phyloP scores from a whole-genome alignment of 2,797 vertebrate genomes.

The Sebastes steindachneri region DNA sequence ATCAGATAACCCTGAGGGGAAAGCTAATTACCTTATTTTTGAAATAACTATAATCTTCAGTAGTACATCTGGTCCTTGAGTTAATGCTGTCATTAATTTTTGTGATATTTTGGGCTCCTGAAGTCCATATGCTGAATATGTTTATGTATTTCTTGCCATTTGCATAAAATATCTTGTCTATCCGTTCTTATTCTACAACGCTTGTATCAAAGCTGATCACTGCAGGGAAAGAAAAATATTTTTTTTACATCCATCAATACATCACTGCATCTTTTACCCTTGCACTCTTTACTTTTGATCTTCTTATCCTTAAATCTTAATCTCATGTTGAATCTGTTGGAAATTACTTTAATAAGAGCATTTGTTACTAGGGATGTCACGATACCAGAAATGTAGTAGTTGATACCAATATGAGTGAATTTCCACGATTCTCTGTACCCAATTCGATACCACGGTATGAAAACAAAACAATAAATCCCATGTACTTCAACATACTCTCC shows the following conservation, averaged over 20 bases:
- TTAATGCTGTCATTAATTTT: slow-evolving; percentile 49
- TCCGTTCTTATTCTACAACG: not conserved
- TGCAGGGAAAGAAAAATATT: not conserved
- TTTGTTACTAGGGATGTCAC: not conserved
- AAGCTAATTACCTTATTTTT: slow-evolving; percentile 74
- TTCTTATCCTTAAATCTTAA: not conserved
- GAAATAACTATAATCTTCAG: slow-evolving; percentile 64
- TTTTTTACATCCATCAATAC: not conserved
- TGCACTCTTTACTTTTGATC: not conserved
- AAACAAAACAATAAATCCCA: too few species aligned
- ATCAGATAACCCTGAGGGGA: slow-evolving; percentile 66
- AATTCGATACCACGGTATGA: too few species aligned
- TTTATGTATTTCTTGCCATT: slow-evolving; percentile 8
- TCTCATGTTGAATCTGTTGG: not conserved
- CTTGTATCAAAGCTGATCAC: not conserved
- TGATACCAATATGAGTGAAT: too few species aligned
- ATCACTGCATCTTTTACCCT: not conserved
- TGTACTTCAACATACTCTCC: too few species aligned
- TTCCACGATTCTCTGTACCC: too few species aligned
- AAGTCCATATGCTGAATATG: slow-evolving; percentile 6
- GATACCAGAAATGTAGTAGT: too few species aligned
- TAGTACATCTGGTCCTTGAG: slow-evolving; percentile 61
- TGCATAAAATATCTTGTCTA: not conserved
- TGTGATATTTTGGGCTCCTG: slow-evolving; percentile 40
- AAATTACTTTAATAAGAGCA: slow-evolving; percentile 22